A percentile compares a stretch with the other conserved stretches of the same genome.
These are phyloP conservation scores for Botia almorhae DNA, from an alignment of 2,797 vertebrate genomes.

Conservation along the genomic window DNA sequence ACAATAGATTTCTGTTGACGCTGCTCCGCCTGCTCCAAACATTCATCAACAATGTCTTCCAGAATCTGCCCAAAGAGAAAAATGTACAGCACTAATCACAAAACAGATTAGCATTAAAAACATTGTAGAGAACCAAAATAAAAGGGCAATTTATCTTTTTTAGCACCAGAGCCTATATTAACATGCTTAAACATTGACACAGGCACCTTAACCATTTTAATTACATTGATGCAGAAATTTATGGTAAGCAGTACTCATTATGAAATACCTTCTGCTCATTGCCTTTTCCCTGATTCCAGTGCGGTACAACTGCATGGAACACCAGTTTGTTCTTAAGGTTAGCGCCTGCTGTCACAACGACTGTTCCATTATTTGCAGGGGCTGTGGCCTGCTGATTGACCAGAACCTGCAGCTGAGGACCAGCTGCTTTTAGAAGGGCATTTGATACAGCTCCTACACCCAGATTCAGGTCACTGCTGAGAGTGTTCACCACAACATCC, in stretches of 20 bases:
- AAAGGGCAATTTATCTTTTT: no score
- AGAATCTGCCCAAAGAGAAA: conserved; percentile 69
- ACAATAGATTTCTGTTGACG: conserved; percentile 77
- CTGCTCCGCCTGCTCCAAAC: conserved; percentile 78
- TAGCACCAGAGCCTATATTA: no score
- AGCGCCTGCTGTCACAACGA: conserved; percentile 78
- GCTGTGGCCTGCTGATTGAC: conserved; percentile 53
- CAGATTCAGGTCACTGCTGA: conserved; percentile 74
- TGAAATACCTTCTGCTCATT: conserved; percentile 73
- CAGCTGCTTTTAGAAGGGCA: conserved; percentile 79
- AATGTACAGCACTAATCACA: neutral
- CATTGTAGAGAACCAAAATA: neutral
- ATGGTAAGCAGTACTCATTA: neutral
- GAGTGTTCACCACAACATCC: conserved; percentile 82
- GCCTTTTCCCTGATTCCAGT: conserved; percentile 62
- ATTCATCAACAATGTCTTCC: conserved; percentile 71
- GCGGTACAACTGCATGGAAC: conserved; percentile 78
- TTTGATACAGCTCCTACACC: conserved; percentile 77
- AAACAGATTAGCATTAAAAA: neutral
- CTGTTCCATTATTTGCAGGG: conserved; percentile 18
- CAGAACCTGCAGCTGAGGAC: conserved; percentile 76
- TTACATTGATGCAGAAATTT: neutral
- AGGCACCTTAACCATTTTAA: neutral
- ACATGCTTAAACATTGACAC: no score
- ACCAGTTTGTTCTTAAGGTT: conserved; percentile 74